These are phyloP conservation scores for Lucifuga dentata DNA, from an alignment of 2,113 vertebrate species.

Conservation along the genomic window DNA sequence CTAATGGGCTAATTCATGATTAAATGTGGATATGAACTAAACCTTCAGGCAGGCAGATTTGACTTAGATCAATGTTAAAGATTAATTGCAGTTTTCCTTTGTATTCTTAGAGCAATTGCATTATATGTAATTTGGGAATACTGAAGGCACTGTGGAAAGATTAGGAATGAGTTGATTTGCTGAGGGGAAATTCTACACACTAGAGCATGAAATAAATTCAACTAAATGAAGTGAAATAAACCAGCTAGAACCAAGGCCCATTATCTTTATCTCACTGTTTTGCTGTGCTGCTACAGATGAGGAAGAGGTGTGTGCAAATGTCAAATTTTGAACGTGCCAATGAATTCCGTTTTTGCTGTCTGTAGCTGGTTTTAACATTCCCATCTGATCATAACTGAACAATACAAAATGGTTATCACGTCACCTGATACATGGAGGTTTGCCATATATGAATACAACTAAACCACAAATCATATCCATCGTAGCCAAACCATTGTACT, in stretches of 20 bases:
- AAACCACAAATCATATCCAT: neutral
- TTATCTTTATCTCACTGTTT: slow-evolving; percentile 22
- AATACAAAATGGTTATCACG: too few relatives aligned
- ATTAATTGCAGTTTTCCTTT: neutral
- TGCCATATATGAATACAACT: slow-evolving; percentile 2
- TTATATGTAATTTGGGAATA: neutral
- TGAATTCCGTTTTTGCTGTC: neutral
- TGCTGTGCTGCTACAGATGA: slow-evolving; percentile 1
- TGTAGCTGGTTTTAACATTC: neutral
- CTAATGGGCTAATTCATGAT: neutral
- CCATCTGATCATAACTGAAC: neutral
- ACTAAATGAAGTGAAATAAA: slow-evolving; percentile 17
- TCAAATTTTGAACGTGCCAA: slow-evolving; percentile 1
- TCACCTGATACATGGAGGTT: too few relatives aligned
- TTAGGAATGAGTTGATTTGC: neutral
- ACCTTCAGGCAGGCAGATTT: neutral
- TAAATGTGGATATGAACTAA: neutral
- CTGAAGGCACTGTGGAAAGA: neutral
- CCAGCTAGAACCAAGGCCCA: neutral
- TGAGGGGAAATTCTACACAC: neutral
- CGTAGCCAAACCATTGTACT: neutral
- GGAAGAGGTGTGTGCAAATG: slow-evolving; percentile 1
- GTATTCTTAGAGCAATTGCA: neutral
- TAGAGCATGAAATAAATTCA: neutral
- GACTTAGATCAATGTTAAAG: neutral